A percentile compares a stretch with the other conserved stretches of the same genome.
Evolutionary conservation across 2,113 vertebrate species (phyloP).

Genomic region (Chamaetylas fuelleborni): DNA sequence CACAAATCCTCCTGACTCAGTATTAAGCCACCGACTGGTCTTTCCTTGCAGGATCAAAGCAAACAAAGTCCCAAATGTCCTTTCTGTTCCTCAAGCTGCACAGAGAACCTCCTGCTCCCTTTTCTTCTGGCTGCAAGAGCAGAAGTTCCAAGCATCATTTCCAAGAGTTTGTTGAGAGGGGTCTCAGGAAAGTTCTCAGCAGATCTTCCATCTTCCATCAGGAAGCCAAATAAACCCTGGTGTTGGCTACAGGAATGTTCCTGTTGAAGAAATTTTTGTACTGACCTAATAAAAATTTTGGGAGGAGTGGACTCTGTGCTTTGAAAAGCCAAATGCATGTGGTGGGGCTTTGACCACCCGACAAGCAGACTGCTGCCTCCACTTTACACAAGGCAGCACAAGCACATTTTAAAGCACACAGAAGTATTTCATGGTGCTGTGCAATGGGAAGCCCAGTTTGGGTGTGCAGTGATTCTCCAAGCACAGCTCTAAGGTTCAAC

Average conservation of each 20-base stretch:
- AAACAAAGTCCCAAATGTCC: background rate
- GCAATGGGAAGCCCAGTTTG: background rate
- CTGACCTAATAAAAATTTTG: background rate
- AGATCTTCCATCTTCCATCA: background rate
- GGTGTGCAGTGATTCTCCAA: fast-evolving
- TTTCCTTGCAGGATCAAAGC: background rate
- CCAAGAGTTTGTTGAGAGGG: background rate
- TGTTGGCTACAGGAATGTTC: background rate
- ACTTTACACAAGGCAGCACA: background rate
- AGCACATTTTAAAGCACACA: background rate
- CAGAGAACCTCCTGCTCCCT: background rate
- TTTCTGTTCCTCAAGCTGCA: background rate
- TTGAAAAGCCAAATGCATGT: background rate
- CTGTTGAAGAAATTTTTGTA: fast-evolving
- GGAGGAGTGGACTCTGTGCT: background rate
- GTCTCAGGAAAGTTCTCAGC: background rate
- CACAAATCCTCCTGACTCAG: background rate
- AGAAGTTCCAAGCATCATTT: background rate
- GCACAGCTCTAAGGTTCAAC: background rate
- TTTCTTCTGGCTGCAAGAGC: background rate
- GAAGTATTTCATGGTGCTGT: background rate
- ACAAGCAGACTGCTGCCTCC: background rate
- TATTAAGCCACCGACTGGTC: background rate
- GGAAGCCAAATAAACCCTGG: background rate
- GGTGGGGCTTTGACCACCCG: background rate